Conservation (phyloP, 2,797 vertebrate species). For the Parauchenoglanis ngamensis region DNA sequence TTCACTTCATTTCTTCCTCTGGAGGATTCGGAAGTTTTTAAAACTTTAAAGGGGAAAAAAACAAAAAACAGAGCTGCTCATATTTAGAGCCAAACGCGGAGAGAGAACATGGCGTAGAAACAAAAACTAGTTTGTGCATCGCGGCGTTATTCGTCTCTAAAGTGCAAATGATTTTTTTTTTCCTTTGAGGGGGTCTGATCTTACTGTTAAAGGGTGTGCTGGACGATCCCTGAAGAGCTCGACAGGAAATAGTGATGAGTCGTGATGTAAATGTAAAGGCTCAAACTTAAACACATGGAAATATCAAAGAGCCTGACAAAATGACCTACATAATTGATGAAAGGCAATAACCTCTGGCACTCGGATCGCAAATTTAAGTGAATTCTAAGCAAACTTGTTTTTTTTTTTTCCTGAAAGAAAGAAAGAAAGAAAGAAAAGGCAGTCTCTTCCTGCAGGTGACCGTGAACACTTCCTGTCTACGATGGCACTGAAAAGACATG, state of each 20-base stretch:
- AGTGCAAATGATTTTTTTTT: constrained; percentile 52
- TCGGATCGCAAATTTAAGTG: constrained; percentile 15
- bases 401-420: not conserved
- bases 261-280: not conserved
- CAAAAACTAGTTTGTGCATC: constrained; percentile 25
- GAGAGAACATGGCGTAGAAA: not conserved
- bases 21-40: not conserved
- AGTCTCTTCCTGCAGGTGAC: constrained; percentile 31
- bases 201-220: constrained; percentile 51
- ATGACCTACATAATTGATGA: constrained; percentile 39
- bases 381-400: constrained; percentile 31
- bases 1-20: not conserved
- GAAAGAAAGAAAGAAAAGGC: constrained; percentile 13
- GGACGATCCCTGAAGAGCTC: constrained; percentile 46
- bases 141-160: constrained; percentile 48
- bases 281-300: not conserved
- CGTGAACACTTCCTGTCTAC: constrained; percentile 8
- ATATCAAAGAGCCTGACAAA: constrained; percentile 43
- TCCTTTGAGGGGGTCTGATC: constrained; percentile 27
- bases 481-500: not conserved
- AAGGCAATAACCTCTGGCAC: constrained; percentile 51
- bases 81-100: not conserved
- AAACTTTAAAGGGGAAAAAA: not conserved
- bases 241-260: not conserved
- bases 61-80: not conserved